These are phyloP conservation scores for Harlomillsia oculata DNA, from an alignment of 1,140 invertebrate genomes.

Conservation along the genomic window DNA sequence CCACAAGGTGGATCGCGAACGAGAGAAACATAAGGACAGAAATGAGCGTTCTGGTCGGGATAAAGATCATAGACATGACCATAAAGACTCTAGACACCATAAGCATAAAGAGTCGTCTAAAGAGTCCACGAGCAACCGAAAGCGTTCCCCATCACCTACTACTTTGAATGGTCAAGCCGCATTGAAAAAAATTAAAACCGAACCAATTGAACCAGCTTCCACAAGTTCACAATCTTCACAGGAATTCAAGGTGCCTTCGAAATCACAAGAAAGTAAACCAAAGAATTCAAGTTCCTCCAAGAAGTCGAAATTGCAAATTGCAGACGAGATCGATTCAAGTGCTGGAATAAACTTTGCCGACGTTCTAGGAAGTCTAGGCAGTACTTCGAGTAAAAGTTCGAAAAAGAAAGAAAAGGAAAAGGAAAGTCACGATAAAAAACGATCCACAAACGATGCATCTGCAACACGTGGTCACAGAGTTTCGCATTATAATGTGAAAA, in stretches of 20 bases:
- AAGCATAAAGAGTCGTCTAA: too few species aligned
- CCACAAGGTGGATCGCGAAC: too few species aligned
- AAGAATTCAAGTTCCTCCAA: constrained; percentile 9
- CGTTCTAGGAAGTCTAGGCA: constrained; percentile 22
- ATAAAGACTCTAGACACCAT: too few species aligned
- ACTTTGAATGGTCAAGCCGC: too few species aligned
- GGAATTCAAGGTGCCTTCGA: neutral
- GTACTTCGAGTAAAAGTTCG: neutral
- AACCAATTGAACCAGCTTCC: too few species aligned
- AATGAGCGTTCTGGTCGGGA: neutral
- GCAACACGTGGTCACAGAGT: neutral
- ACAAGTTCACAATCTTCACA: neutral
- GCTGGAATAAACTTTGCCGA: constrained; percentile 37
- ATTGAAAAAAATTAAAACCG: too few species aligned
- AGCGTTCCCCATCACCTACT: too few species aligned
- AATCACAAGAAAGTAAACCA: constrained; percentile 3
- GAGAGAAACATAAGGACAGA: neutral
- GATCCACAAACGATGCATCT: neutral
- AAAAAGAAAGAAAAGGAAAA: constrained; percentile 14
- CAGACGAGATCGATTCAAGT: constrained; percentile 35
- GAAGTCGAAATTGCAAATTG: constrained; percentile 29
- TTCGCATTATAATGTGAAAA: constrained; percentile 1
- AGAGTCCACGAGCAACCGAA: too few species aligned
- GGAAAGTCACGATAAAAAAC: constrained; percentile 15
- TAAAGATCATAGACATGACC: neutral